Percentiles rank a stretch among this genome's conserved stretches.
phyloP scores from a whole-genome alignment of 1,140 invertebrate genomes.

The Drosophila micromelanica region DNA sequence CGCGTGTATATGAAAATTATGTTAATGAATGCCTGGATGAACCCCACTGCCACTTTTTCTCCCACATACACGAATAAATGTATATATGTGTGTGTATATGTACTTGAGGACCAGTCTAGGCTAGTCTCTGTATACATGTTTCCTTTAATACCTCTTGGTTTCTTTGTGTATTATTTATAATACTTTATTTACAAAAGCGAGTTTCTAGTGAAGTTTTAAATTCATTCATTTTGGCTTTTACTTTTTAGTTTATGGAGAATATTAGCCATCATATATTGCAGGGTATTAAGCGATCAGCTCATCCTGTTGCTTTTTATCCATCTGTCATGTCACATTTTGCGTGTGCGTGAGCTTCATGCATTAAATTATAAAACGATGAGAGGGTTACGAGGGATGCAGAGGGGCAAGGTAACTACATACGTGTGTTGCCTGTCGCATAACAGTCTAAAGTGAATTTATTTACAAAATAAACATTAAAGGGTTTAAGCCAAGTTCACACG shows the following conservation, averaged over 20 bases:
- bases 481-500: constrained; percentile 29
- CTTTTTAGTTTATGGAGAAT: too few relatives aligned
- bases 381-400: background rate
- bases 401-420: constrained; percentile 2
- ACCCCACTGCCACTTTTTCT: background rate
- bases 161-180: too few relatives aligned
- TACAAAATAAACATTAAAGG: constrained; percentile 45
- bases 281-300: background rate
- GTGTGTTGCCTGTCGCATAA: constrained; percentile 34
- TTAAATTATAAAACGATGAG: constrained; percentile 61
- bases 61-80: background rate
- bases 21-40: constrained; percentile 64
- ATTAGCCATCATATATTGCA: background rate
- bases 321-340: constrained; percentile 36
- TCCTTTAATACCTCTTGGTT: too few relatives aligned
- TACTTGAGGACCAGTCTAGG: too few relatives aligned
- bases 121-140: too few relatives aligned
- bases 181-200: too few relatives aligned
- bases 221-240: too few relatives aligned
- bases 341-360: constrained; percentile 70
- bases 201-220: too few relatives aligned
- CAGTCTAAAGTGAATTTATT: constrained; percentile 32
- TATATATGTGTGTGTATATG: too few relatives aligned
- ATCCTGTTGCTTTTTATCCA: constrained; percentile 5
- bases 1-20: constrained; percentile 76